Base-by-base conservation (phyloP, 2,888 invertebrate species). In the Drosophila peninsularis region DNA sequence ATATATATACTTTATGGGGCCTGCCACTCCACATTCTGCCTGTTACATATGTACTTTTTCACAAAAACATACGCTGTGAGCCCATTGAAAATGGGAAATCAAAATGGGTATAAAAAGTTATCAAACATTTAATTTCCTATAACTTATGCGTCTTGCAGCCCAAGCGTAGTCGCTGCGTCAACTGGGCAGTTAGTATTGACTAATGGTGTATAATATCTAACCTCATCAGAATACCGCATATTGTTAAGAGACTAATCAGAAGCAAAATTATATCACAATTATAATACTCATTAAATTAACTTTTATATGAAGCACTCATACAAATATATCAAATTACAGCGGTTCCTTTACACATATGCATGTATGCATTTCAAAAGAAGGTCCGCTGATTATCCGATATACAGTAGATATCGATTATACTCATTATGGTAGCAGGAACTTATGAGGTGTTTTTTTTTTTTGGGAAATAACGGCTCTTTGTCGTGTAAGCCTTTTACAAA, bases 181-280 rank as follows among this genome's bases (percentile, higher is more conserved):
- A n/a, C n/a, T n/a, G n/a, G n/a, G n/a, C n/a, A n/a, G n/a, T n/a
- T 21, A 21, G 0, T 13, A 24, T 56, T 37, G n/a, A 2, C 9
- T 21, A 5, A 3, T 14, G 13, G 19, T 30, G 9, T 13, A 3
- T 11, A 5, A 9, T 34, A 3, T 17, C 54, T 56, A 47, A 79
- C 77, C 75, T 71, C 77, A 44, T 79, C 76, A 14, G 45, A 50
- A 19, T 36, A 67, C 34, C 55, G 66, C 77, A 75, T 77, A 5
- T 30, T 32, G 11, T 41, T 62, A 30, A n/a, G 9, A 2, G n/a
- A 37, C 0, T 7, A 7, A n/a, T 27, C 56, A 2, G 11, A 37
- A n/a, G 10, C 17, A 21, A 41, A 52, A 9, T 3, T n/a, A 11
- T 10, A n/a, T 24, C 10, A 21, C 5, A 49, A 17, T 47, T 39